phyloP scores from a whole-genome alignment of 2,888 invertebrate species.

The Ditula angustiorana region DNA sequence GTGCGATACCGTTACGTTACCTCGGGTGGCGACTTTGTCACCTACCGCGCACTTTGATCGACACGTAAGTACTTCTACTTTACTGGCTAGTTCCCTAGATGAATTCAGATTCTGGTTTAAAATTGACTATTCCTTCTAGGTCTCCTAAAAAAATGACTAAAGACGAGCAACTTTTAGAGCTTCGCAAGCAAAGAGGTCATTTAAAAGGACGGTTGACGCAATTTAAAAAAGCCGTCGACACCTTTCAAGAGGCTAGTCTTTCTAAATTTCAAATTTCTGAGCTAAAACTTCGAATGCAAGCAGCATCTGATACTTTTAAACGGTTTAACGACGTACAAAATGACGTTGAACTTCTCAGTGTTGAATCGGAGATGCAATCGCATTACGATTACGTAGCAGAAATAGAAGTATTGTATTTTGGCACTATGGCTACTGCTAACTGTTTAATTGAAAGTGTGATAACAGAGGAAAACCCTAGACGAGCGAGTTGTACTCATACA shows the following conservation, averaged over 20 bases:
- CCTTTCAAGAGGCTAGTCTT: neutral
- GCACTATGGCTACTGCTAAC: constrained; percentile 9
- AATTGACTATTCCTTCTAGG: too few relatives aligned
- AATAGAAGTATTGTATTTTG: constrained; percentile 16
- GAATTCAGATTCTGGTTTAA: too few relatives aligned
- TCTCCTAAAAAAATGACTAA: neutral
- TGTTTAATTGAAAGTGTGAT: constrained; percentile 10
- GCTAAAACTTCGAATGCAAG: constrained; percentile 18
- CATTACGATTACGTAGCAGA: neutral
- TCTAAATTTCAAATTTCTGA: constrained; percentile 14
- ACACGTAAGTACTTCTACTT: too few relatives aligned
- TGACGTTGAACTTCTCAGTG: neutral
- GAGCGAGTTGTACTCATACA: neutral
- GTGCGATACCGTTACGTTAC: neutral
- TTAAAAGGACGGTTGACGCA: constrained; percentile 11
- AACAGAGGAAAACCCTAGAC: neutral
- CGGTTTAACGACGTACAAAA: constrained; percentile 1
- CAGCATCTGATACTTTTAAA: constrained; percentile 12
- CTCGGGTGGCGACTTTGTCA: too few relatives aligned
- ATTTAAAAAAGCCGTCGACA: constrained; percentile 1
- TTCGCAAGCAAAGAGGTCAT: constrained; percentile 12
- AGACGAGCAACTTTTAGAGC: neutral
- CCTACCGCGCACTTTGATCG: too few relatives aligned
- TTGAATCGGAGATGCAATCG: neutral
- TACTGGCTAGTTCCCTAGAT: too few relatives aligned